Conservation (phyloP, 35 echinoderm and acorn worm species). For the Stichopus chloronotus region DNA sequence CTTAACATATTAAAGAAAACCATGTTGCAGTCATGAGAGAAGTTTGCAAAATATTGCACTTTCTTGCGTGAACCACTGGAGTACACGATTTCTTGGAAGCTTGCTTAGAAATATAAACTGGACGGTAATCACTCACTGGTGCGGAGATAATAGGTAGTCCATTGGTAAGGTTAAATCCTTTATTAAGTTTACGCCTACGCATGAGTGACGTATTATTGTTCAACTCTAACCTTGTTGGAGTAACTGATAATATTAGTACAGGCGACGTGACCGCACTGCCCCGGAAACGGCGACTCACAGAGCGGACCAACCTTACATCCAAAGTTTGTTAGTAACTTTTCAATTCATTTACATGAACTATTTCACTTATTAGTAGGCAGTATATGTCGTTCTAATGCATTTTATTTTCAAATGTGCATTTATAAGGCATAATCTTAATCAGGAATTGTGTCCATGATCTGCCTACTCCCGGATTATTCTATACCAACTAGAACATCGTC, state of each 20-base stretch:
- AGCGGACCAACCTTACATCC: slow-evolving; percentile 1
- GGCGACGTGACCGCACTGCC: slow-evolving; percentile 55
- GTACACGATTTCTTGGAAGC: not conserved
- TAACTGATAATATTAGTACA: not conserved
- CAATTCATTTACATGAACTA: not conserved
- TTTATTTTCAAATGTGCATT: no score
- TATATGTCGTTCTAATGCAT: no score
- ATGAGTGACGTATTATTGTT: not conserved
- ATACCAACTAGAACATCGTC: not conserved
- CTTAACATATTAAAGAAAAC: no score
- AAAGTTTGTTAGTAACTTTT: not conserved
- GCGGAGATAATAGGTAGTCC: not conserved
- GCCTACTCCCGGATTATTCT: not conserved
- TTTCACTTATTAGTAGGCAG: not conserved
- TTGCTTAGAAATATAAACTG: not conserved
- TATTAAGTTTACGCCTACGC: slow-evolving; percentile 25
- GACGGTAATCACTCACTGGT: not conserved
- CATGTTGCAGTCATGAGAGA: no score
- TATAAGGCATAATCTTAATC: not conserved
- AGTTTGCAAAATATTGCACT: not conserved
- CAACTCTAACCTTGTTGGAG: slow-evolving; percentile 1
- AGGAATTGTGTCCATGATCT: not conserved
- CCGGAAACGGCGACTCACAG: slow-evolving; percentile 51
- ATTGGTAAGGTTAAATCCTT: not conserved
- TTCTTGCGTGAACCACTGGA: not conserved